phyloP scores from a whole-genome alignment of 2,797 vertebrate genomes.

The Sebastes iracundus region DNA sequence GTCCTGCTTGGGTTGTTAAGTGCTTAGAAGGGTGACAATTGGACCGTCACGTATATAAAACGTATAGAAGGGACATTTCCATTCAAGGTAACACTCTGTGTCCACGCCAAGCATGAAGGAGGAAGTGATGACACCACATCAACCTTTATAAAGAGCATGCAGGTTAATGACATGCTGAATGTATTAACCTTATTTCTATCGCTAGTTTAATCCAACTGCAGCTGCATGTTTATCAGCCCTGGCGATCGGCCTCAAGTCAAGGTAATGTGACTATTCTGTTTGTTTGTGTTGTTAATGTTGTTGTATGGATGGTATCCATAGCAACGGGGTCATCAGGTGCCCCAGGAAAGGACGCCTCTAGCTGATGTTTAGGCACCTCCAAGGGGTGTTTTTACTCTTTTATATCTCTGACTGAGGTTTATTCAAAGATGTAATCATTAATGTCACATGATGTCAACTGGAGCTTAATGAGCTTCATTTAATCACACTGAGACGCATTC shows the following conservation, averaged over 20 bases:
- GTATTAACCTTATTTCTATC: too few relatives aligned
- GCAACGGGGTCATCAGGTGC: neutral
- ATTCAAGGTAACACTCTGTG: neutral
- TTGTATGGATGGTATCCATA: neutral
- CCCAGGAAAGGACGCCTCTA: neutral
- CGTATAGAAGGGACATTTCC: neutral
- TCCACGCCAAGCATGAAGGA: neutral
- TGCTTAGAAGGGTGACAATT: neutral
- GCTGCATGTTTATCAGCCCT: neutral
- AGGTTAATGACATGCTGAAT: too few relatives aligned
- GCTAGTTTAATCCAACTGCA: neutral
- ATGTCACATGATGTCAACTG: constrained; percentile 47
- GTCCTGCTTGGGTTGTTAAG: neutral
- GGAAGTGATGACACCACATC: neutral
- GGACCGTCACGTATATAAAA: too few relatives aligned
- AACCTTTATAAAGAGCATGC: neutral
- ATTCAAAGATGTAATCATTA: constrained; percentile 32
- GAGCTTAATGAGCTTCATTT: constrained; percentile 43
- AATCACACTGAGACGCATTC: constrained; percentile 51
- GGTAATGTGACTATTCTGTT: neutral
- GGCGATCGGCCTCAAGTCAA: neutral
- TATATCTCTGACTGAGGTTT: neutral
- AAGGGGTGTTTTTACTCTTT: neutral
- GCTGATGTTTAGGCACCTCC: neutral
- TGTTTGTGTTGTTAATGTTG: neutral